Evolutionary conservation across 2,113 vertebrate species (phyloP), one percentile per base, ranked within the genome.

Genomic region (Tinamus guttatus): DNA sequence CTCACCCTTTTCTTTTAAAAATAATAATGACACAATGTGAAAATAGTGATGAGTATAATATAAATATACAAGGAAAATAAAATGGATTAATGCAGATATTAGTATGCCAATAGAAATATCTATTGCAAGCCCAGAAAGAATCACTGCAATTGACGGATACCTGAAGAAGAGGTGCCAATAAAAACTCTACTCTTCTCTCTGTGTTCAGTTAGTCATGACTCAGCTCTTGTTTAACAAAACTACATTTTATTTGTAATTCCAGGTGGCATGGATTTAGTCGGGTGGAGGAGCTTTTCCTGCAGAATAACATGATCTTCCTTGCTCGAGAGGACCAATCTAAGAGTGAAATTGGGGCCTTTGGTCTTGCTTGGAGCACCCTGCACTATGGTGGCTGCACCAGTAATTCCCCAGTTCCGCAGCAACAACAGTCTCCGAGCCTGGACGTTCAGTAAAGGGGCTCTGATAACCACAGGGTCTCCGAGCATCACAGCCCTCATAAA

Each of bases 61-160:
- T 28, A 63, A 78, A 67, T 47, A 67, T 41, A 36, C 9, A 64
- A 67, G 47, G 30, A 84, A 75, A 83, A 71, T 3, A 7, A 75
- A 83, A 71, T 3, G 6, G 11, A 51, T 36, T 27, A 54, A 34
- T 65, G 51, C 9, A 10, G 2, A 1, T 41, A 64, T 65, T 27
- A 43, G 73, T 22, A 5, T 64, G 28, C 21, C 32, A 71, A 76
- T 51, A 79, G 30, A 40, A 59, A 58, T 59, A 54, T 3, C 38
- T 67, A 0, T 67, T 89, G 75, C 16, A 78, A 87, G 38, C 25
- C 52, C 52, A 85, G 41, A 64, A 82, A 11, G 20, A 11, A 22
- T 74, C 13, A 2, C 18, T 64, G 0, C 9, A 27, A 32, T 32
- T 38, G 41, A 17, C 40, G 54, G 45, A 30, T 25, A 78, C 0